Percentiles rank a stretch among this genome's conserved stretches.
Conservation (phyloP, 2,113 vertebrate genomes). For the Heliornis fulica region DNA sequence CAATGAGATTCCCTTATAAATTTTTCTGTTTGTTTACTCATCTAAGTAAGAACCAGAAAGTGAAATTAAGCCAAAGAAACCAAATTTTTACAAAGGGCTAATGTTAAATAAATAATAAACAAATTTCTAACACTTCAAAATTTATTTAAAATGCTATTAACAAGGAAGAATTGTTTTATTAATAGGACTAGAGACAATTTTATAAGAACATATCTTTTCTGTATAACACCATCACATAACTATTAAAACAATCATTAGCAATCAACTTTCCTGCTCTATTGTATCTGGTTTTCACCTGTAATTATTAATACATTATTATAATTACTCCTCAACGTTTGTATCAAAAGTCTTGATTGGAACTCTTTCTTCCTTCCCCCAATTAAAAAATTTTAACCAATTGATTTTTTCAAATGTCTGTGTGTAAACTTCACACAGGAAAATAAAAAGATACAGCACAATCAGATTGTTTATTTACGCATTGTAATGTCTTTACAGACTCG, state of each 20-base stretch:
- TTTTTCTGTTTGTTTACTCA: background rate
- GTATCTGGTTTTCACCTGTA: background rate
- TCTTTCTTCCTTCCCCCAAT: background rate
- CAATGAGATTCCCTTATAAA: background rate
- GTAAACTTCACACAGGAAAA: background rate
- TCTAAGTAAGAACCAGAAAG: background rate
- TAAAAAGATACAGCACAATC: background rate
- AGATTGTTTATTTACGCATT: background rate
- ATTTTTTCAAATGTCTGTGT: constrained; percentile 9
- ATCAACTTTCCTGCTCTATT: background rate
- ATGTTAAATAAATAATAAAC: background rate
- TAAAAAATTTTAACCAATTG: background rate
- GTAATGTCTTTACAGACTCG: background rate
- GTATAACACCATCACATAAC: background rate
- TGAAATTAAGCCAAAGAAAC: background rate
- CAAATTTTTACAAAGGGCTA: background rate
- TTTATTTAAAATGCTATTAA: background rate
- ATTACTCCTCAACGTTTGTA: background rate
- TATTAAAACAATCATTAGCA: background rate
- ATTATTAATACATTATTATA: background rate
- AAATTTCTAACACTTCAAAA: background rate
- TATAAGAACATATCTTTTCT: background rate
- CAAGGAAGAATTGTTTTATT: background rate
- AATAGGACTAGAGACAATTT: background rate
- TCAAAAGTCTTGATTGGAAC: background rate